Evolutionary conservation across 2,113 vertebrate species (phyloP).

Genomic region (Spilogale gracilis): DNA sequence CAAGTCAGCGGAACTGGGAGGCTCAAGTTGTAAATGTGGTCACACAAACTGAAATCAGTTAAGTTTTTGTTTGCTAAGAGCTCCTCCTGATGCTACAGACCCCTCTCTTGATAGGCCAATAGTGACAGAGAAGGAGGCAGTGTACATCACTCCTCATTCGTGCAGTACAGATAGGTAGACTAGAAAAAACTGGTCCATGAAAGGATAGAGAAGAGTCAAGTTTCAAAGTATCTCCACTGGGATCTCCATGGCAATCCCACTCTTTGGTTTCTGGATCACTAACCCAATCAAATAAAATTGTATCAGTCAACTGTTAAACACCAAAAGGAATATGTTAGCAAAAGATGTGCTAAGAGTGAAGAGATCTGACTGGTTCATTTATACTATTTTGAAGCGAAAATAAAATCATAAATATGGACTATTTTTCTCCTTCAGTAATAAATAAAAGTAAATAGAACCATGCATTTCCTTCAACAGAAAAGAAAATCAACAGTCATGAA

Average conservation of each 20-base stretch:
- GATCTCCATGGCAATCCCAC: not conserved
- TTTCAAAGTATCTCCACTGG: not conserved
- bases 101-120: not conserved
- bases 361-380: not conserved
- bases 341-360: not conserved
- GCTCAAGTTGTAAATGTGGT: not conserved
- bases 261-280: not conserved
- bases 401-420: not conserved
- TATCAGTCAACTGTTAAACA: not conserved
- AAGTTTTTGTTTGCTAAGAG: not conserved
- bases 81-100: not conserved
- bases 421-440: not conserved
- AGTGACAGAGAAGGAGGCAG: not conserved
- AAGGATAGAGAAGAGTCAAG: not conserved
- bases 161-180: not conserved
- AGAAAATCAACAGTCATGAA: not conserved
- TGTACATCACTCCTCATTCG: not conserved
- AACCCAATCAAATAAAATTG: not conserved
- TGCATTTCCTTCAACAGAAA: not conserved
- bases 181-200: not conserved
- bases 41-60: not conserved
- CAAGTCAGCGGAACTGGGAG: not conserved
- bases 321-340: not conserved
- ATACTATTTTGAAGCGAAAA: not conserved
- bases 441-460: not conserved